phyloP scores from a whole-genome alignment of 2,797 vertebrate species.

The Craterocephalus amniculus region DNA sequence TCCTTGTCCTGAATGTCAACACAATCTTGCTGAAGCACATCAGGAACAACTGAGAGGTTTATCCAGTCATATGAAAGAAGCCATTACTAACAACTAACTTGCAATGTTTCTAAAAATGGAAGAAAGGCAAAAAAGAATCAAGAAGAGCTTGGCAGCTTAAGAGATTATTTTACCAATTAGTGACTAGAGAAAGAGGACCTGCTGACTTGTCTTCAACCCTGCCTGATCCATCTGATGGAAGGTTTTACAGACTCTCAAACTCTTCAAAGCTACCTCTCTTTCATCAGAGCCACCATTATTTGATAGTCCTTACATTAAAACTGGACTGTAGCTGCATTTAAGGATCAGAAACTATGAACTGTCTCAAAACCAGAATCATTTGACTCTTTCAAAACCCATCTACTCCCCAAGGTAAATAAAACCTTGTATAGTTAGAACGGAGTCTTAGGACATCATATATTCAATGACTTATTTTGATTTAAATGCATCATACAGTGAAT shows the following conservation, averaged over 20 bases:
- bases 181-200: not conserved
- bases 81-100: not conserved
- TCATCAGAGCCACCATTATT: too few species aligned
- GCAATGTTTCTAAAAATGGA: slow-evolving; percentile 1
- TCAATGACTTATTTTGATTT: not conserved
- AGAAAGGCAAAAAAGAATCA: not conserved
- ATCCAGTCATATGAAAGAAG: slow-evolving; percentile 1
- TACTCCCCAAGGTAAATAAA: not conserved
- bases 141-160: not conserved
- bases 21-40: not conserved
- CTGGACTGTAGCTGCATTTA: not conserved
- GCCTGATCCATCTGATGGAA: not conserved
- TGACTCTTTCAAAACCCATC: not conserved
- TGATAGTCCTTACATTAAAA: not conserved
- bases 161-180: not conserved
- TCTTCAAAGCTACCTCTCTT: not conserved
- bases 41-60: slow-evolving; percentile 7
- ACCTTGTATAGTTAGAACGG: too few species aligned
- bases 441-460: not conserved
- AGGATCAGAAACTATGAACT: too few species aligned
- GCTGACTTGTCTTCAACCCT: not conserved
- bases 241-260: too few species aligned
- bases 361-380: too few species aligned
- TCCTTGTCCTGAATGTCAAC: not conserved
- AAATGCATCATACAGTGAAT: not conserved